Percentiles rank a stretch among this genome's conserved stretches.
These are phyloP conservation scores for Lontra canadensis DNA, from an alignment of 2,113 vertebrate genomes.

Conservation along the genomic window DNA sequence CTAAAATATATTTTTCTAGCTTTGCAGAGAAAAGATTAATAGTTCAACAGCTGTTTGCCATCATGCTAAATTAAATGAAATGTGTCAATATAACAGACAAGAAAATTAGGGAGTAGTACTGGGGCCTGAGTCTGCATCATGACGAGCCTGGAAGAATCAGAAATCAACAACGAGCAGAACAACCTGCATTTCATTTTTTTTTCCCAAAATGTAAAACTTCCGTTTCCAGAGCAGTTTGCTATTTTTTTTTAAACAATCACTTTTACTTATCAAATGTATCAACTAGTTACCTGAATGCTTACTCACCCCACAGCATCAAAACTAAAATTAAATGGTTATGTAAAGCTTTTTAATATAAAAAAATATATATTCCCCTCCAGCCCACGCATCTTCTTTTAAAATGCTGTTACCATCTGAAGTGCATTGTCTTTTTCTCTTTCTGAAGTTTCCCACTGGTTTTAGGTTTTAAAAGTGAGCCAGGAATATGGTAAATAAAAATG, in stretches of 20 bases:
- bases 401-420: not conserved
- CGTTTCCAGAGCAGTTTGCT: constrained; percentile 8
- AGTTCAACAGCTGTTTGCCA: constrained; percentile 73
- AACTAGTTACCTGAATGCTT: constrained; percentile 75
- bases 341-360: constrained; percentile 63
- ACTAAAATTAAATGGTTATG: constrained; percentile 63
- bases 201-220: constrained; percentile 54
- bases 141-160: constrained; percentile 42
- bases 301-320: constrained; percentile 54
- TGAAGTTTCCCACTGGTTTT: constrained; percentile 51
- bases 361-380: constrained; percentile 62
- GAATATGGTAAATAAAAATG: constrained; percentile 40
- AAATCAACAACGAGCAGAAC: constrained; percentile 66
- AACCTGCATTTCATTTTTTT: constrained; percentile 33
- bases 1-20: constrained; percentile 50
- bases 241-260: constrained; percentile 44
- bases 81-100: constrained; percentile 65
- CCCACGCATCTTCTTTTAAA: constrained; percentile 46
- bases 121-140: not conserved
- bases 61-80: constrained; percentile 64
- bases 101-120: constrained; percentile 54
- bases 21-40: constrained; percentile 61
- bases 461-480: constrained; percentile 32
- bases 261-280: constrained; percentile 67
- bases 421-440: not conserved